Conservation (phyloP, 2,113 vertebrate species). For the Okapia johnstoni region DNA sequence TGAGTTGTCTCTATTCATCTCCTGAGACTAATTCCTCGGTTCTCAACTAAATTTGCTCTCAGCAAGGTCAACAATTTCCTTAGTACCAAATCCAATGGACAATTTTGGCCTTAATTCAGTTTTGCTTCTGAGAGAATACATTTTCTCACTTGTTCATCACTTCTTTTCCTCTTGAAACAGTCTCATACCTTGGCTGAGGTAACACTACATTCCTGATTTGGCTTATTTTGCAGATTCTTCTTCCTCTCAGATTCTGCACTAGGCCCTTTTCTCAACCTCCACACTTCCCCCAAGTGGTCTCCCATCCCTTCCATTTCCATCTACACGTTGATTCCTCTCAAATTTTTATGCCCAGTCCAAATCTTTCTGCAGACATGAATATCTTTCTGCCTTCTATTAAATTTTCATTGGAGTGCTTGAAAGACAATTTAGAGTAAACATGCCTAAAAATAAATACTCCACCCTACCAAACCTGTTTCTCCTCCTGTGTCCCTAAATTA, state of each 20-base stretch:
- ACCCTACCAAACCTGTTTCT: background rate
- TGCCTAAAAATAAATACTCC: background rate
- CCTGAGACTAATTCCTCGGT: background rate
- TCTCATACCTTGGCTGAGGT: background rate
- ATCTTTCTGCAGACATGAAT: background rate
- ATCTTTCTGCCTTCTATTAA: background rate
- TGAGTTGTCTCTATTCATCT: background rate
- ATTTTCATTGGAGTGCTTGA: background rate
- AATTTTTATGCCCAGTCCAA: background rate
- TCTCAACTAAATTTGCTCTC: background rate
- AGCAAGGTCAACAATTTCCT: background rate
- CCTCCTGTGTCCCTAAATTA: background rate
- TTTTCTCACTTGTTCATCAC: background rate
- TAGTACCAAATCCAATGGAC: background rate
- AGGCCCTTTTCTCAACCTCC: background rate
- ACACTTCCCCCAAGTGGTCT: background rate
- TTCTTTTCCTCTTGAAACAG: background rate
- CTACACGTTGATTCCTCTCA: background rate
- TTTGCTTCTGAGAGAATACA: background rate
- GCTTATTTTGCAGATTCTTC: background rate
- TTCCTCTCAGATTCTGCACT: background rate
- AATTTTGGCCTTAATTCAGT: background rate
- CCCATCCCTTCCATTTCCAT: background rate
- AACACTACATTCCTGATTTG: background rate
- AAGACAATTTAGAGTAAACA: slow-evolving; percentile 10